These are phyloP conservation scores for Hyphantria cunea DNA, from an alignment of 1,140 invertebrate genomes.

Conservation along the genomic window DNA sequence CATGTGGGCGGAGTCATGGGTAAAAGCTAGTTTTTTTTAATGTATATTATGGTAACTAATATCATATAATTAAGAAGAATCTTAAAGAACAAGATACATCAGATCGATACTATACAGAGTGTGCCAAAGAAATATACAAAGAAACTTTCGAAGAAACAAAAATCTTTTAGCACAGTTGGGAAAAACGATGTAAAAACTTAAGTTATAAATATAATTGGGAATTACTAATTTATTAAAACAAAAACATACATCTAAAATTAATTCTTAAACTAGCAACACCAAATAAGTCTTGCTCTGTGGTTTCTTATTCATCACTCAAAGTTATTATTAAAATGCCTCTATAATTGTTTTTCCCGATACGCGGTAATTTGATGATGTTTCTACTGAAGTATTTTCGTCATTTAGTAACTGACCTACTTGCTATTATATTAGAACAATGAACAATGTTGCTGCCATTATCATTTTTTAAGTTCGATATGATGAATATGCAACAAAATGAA, in stretches of 20 bases:
- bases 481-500: neutral
- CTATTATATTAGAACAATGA: constrained; percentile 5
- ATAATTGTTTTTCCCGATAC: constrained; percentile 30
- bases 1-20: too few species aligned
- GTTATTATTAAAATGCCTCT: constrained; percentile 25
- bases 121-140: too few species aligned
- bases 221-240: constrained; percentile 14
- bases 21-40: too few species aligned
- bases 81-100: too few species aligned
- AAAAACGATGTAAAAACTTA: neutral
- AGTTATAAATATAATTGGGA: neutral
- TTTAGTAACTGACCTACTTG: constrained; percentile 24
- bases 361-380: constrained; percentile 26
- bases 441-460: constrained; percentile 5
- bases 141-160: too few species aligned
- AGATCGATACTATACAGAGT: too few species aligned
- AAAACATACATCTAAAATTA: constrained; percentile 13
- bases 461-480: constrained; percentile 3
- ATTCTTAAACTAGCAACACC: constrained; percentile 19
- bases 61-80: too few species aligned
- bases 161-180: too few species aligned
- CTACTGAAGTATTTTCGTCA: constrained; percentile 24
- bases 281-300: constrained; percentile 25
- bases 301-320: constrained; percentile 23
- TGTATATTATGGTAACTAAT: too few species aligned